Evolutionary conservation across 2,888 invertebrate species (phyloP), one percentile per base, ranked within the genome.

Genomic region (Ectemnius lituratus): DNA sequence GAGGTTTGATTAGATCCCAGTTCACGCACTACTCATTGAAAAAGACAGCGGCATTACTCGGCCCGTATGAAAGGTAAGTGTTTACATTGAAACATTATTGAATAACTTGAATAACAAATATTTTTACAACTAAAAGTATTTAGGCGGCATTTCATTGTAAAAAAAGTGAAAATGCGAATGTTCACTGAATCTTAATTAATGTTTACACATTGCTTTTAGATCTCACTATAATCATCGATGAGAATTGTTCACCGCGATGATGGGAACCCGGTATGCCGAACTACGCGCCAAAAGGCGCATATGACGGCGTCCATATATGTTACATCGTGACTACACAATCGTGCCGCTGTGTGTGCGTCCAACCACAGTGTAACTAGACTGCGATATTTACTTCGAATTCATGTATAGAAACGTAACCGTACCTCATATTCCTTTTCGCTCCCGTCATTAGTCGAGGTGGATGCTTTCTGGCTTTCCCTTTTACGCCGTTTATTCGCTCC

Each of bases 341-440:
- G 11, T 37, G 37, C 11, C 8, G 37, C 11, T 37, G 8, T 37
- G 11, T 37, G 37, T 37, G 37, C 11, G 1, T 37, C 11, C 16
- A 11, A 23, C 20, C 16, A 16, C 52, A 61, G 13, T 28, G 5
- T 2, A 56, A 46, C 11, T 1, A 11, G 13, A 27, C 14, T 23
- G 20, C 27, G 11, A 58, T 20, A 58, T 14, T 58, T 60, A 16
- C 28, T 6, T 6, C 37, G 37, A 6, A 37, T 37, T 37, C 4
- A 60, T 14, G 11, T 37, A 37, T 13, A 60, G 27, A 14, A 6
- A 60, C 8, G 18, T 20, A 45, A 11, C 14, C 23, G 8, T 79
- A 93, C 94, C 92, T 94, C 93, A 78, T 93, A 93, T 73, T 93
- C 93, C 70, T 92, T 91, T 75, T 92, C 91, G 11, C 90, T 91